These are phyloP conservation scores for Chalcosyrphus nemorum DNA, from an alignment of 2,888 invertebrate genomes.

Conservation along the genomic window DNA sequence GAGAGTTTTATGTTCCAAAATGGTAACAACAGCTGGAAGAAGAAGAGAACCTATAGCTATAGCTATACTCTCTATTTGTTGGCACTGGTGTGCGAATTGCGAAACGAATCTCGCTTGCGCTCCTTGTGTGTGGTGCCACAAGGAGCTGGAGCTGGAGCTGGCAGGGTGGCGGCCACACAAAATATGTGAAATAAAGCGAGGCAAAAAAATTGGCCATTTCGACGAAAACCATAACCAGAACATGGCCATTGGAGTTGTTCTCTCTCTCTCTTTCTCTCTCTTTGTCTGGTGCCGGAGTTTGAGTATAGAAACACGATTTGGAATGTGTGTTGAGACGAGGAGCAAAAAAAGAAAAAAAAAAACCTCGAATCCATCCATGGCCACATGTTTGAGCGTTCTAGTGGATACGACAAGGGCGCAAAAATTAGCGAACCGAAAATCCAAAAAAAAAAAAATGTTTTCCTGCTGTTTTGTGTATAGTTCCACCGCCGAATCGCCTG, in stretches of 20 bases:
- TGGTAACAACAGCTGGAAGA: conserved; percentile 40
- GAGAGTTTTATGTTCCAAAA: conserved; percentile 58
- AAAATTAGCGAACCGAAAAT: conserved; percentile 66
- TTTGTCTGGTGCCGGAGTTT: no score
- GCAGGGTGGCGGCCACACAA: conserved; percentile 1
- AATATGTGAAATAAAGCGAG: conserved; percentile 6
- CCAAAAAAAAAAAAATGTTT: conserved; percentile 5
- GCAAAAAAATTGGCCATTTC: conserved; percentile 50
- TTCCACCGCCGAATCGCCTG: not conserved
- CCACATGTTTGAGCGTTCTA: conserved; percentile 47
- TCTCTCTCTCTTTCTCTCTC: no score
- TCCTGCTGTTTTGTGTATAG: not conserved
- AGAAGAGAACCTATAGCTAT: no score
- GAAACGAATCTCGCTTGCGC: not conserved
- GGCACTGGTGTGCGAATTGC: not conserved
- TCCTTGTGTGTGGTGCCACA: no score
- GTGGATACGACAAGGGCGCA: conserved; percentile 58
- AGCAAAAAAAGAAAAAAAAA: not conserved
- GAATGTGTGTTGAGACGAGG: not conserved
- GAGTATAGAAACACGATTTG: conserved; percentile 3
- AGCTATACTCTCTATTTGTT: conserved; percentile 15
- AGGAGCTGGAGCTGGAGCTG: not conserved
- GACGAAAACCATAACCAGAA: conserved; percentile 70
- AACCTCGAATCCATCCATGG: conserved; percentile 25
- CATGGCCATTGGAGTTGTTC: conserved; percentile 61